Percentiles rank a stretch among this genome's conserved stretches.
These are phyloP conservation scores for Lacerta bilineata DNA, from an alignment of 2,797 vertebrate species.

Conservation along the genomic window DNA sequence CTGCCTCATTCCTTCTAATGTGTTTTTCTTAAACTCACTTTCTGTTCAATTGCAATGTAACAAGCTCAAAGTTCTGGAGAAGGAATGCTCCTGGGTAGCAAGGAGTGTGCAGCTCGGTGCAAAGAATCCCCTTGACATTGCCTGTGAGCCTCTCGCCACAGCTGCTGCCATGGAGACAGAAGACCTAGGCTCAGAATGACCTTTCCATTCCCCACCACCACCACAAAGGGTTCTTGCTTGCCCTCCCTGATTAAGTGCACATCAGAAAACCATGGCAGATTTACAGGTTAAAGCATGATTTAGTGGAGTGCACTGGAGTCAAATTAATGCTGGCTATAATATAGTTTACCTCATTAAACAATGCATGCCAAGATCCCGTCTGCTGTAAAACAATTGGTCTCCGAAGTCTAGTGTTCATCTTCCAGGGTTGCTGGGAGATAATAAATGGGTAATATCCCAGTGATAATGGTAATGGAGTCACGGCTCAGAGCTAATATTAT, in stretches of 20 bases:
- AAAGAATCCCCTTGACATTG: neutral
- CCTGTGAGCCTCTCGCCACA: neutral
- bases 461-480: conserved; percentile 85
- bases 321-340: conserved; percentile 79
- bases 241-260: conserved; percentile 45
- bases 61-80: neutral
- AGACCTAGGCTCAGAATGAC: neutral
- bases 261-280: conserved; percentile 75
- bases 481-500: conserved; percentile 87
- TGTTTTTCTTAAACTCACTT: neutral
- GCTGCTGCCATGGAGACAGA: neutral
- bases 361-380: conserved; percentile 81
- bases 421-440: conserved; percentile 84
- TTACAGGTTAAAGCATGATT: conserved; percentile 80
- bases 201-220: conserved; percentile 28
- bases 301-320: conserved; percentile 70
- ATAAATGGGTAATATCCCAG: conserved; percentile 86
- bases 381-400: conserved; percentile 84
- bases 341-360: conserved; percentile 86
- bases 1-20: neutral
- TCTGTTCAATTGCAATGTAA: neutral
- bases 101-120: no score
- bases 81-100: no score
- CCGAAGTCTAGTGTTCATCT: conserved; percentile 85
- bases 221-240: neutral